Conservation (phyloP, 2,113 vertebrate genomes). For the Muntiacus muntjak region DNA sequence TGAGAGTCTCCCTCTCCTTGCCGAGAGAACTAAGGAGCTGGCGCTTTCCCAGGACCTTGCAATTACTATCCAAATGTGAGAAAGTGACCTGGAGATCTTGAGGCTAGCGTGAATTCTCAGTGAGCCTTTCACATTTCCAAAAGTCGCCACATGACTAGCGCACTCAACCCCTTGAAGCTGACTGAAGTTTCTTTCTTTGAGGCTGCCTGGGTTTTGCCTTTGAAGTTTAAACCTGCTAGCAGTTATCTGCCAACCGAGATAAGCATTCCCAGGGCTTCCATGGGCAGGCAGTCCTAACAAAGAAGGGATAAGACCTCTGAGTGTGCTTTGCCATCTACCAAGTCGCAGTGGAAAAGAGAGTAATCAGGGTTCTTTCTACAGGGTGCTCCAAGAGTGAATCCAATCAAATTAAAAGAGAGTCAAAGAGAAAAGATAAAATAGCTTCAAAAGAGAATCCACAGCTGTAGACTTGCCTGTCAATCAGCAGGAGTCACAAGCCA, state of each 20-base stretch:
- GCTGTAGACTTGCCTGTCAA: constrained; percentile 53
- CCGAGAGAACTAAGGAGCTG: background rate
- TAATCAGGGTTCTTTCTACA: constrained; percentile 68
- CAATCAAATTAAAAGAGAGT: constrained; percentile 66
- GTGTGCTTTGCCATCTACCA: constrained; percentile 44
- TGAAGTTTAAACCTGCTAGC: constrained; percentile 57
- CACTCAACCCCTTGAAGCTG: constrained; percentile 12
- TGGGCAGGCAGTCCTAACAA: constrained; percentile 20
- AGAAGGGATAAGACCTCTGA: constrained; percentile 59
- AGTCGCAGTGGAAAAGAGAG: constrained; percentile 26
- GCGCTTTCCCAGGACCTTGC: background rate
- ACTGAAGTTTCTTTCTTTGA: constrained; percentile 46
- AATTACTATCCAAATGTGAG: background rate
- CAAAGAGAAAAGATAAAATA: constrained; percentile 60
- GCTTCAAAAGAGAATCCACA: constrained; percentile 62
- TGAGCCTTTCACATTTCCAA: constrained; percentile 26
- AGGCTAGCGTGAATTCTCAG: background rate
- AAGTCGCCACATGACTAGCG: background rate
- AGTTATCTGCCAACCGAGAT: constrained; percentile 51
- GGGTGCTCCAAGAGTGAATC: constrained; percentile 68
- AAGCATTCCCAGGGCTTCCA: constrained; percentile 45
- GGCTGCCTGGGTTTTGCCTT: constrained; percentile 50
- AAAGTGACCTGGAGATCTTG: background rate
- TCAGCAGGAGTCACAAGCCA: constrained; percentile 66
- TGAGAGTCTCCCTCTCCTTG: background rate